phyloP scores from a whole-genome alignment of 2,888 invertebrate species.

The Malthinus seriepunctatus region DNA sequence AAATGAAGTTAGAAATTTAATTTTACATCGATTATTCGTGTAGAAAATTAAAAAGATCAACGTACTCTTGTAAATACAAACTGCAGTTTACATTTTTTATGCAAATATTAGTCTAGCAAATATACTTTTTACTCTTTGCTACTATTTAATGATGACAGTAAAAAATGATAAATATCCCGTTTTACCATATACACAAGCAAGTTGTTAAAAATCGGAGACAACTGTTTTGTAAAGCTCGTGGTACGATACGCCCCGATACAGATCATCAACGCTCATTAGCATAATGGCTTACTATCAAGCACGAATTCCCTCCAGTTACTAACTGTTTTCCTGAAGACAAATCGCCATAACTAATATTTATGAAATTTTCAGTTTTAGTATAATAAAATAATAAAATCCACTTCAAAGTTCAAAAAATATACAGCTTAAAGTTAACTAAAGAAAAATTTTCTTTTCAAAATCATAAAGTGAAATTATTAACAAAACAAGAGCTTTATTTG shows the following conservation, averaged over 20 bases:
- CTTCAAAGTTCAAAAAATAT: no score
- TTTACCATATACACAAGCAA: conserved; percentile 22
- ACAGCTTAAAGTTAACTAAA: no score
- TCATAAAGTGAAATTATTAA: no score
- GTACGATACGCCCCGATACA: conserved; percentile 38
- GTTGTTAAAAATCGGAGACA: conserved; percentile 27
- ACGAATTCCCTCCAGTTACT: conserved; percentile 29
- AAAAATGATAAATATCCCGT: conserved; percentile 23
- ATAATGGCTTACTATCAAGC: conserved; percentile 36
- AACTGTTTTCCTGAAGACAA: conserved; percentile 26
- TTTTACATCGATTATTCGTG: background rate
- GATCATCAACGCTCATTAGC: conserved; percentile 42
- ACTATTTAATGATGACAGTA: conserved; percentile 13
- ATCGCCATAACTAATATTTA: conserved; percentile 20
- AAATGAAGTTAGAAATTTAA: background rate
- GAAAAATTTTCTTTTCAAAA: no score
- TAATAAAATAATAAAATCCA: no score
- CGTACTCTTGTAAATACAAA: no score
- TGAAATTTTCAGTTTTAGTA: background rate
- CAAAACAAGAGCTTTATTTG: no score
- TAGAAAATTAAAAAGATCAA: no score
- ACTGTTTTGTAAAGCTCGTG: conserved; percentile 27
- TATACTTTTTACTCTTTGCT: background rate
- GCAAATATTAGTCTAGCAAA: background rate
- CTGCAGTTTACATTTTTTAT: no score